Base-by-base conservation (phyloP, 2,888 invertebrate species). In the Diarsia rubi region DNA sequence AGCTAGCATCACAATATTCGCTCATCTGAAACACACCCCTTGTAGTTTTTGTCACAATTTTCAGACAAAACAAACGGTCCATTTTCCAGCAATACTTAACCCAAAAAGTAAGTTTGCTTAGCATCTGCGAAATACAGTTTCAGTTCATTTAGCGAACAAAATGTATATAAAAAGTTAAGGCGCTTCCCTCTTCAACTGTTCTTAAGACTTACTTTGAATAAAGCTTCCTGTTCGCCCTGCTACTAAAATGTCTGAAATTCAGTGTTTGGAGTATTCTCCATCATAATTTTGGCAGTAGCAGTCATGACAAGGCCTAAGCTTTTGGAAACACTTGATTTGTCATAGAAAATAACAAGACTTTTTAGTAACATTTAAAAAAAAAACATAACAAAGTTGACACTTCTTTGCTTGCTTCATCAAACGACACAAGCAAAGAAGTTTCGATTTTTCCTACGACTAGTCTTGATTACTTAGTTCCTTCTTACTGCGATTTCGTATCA, bases 131-230 rank as follows among this genome's bases (percentile, higher is more conserved):
- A 92, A 92, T 92, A 93, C 93, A 93, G 94, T 94, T 94, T 94
- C 95, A 94, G 92, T 94, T 96, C 95, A 96, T 96, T 96, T 95
- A 92, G 93, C 92, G 89, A 88, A 92, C 91, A 93, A 94, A 95
- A 95, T 95, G 95, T 95, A 93, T 93, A 95, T 95, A 95, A 96
- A 95, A 96, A 96, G 95, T 96, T 95, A 93, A 94, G 92, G 91
- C 90, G 89, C 91, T 91, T 91, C 93, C 93, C 93, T 91, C 90
- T 88, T 88, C 88, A 90, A 93, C 90, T 94, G 93, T 95, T 94
- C 93, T 94, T 94, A 92, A 93, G 93, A 92, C 91, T 88, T 90
- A 91, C 88, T 96, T 95, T 95, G 94, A 95, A 96, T 96, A 96
- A 94, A 92, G 89, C 87, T 59, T 14, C 12, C 88, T 82, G 88